phyloP scores from a whole-genome alignment of 2,888 invertebrate species.

The Pseudococcus viburni region DNA sequence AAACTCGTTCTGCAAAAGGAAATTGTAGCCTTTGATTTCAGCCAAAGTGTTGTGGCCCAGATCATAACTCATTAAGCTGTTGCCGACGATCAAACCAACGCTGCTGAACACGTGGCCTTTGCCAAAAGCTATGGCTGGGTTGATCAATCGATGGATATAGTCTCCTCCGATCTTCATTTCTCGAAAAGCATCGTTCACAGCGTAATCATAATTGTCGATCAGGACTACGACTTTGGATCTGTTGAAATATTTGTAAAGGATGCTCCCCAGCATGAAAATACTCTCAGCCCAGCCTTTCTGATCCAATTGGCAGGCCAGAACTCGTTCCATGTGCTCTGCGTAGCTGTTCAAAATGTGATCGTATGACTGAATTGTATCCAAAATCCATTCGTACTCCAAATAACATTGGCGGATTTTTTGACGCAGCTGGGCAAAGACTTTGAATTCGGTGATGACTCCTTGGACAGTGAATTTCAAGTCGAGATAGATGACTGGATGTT shows the following conservation, averaged over 20 bases:
- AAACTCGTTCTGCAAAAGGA: background rate
- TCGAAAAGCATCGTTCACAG: background rate
- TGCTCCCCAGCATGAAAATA: background rate
- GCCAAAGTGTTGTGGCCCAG: background rate
- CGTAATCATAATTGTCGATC: background rate
- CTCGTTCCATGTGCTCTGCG: background rate
- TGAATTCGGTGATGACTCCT: background rate
- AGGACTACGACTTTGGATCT: background rate
- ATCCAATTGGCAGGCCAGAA: background rate
- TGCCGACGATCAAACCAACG: background rate
- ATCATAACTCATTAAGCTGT: background rate
- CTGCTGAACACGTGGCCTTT: conserved; percentile 14
- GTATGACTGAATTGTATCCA: background rate
- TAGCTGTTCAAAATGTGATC: background rate
- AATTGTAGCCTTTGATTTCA: background rate
- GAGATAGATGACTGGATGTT: background rate
- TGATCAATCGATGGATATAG: background rate
- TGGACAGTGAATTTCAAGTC: background rate
- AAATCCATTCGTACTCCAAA: background rate
- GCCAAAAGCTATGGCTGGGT: background rate
- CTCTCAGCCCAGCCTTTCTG: background rate
- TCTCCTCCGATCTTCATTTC: background rate
- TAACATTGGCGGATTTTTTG: background rate
- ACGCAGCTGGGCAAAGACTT: background rate
- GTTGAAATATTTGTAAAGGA: background rate